phyloP scores from a whole-genome alignment of 2,888 invertebrate species.

The Himalopsyche kuldschensis region DNA sequence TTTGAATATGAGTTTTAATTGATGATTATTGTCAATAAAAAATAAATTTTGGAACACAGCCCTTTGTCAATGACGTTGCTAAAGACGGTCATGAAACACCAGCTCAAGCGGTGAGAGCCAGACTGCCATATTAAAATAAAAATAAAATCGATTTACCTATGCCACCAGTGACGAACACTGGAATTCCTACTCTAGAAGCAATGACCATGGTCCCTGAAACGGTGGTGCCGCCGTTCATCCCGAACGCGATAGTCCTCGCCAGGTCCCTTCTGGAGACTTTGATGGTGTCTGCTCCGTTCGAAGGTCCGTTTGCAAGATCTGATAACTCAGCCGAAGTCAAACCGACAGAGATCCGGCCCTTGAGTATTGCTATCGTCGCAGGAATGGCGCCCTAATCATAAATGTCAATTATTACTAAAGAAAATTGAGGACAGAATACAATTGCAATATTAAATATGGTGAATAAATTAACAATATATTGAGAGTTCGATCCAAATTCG shows the following conservation, averaged over 20 bases:
- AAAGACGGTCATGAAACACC: no score
- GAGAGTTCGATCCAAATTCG: no score
- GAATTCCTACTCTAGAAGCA: constrained; percentile 79
- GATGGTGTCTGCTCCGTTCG: constrained; percentile 56
- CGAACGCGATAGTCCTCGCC: constrained; percentile 70
- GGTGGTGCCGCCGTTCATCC: constrained; percentile 87
- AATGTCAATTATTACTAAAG: constrained; percentile 26
- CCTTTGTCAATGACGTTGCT: no score
- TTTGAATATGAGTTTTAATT: neutral
- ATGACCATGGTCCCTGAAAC: constrained; percentile 92
- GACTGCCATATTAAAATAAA: neutral
- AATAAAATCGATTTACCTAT: constrained; percentile 53
- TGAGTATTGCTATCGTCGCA: constrained; percentile 88
- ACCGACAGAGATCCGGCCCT: constrained; percentile 83
- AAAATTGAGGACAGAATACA: no score
- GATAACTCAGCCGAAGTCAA: constrained; percentile 66
- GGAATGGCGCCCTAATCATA: constrained; percentile 81
- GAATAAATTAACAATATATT: no score
- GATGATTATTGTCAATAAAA: no score
- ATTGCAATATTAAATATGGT: no score
- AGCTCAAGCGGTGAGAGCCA: no score
- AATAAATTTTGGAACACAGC: no score
- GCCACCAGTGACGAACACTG: constrained; percentile 93
- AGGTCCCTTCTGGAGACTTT: constrained; percentile 91
- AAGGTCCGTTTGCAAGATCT: constrained; percentile 59